Evolutionary conservation across 2,888 invertebrate species (phyloP).

Genomic region (Cerastoderma edule): DNA sequence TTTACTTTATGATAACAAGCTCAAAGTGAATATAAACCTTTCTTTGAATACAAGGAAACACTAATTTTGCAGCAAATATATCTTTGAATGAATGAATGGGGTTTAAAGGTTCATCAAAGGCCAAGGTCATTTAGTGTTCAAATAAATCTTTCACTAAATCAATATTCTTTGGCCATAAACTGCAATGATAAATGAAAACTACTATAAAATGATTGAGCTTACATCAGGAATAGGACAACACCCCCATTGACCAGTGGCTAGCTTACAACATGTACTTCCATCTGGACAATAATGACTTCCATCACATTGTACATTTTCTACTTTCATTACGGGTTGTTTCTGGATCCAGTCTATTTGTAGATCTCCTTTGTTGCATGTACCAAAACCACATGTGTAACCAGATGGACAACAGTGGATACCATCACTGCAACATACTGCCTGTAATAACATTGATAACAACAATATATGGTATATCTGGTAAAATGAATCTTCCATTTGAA

Average conservation of each 20-base stretch:
- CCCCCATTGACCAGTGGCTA: constrained; percentile 62
- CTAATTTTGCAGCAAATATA: too few species aligned
- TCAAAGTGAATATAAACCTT: too few species aligned
- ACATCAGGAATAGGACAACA: constrained; percentile 71
- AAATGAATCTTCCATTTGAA: too few species aligned
- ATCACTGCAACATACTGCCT: constrained; percentile 76
- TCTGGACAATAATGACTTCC: constrained; percentile 55
- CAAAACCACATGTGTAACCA: constrained; percentile 55
- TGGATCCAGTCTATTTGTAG: constrained; percentile 45
- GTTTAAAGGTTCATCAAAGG: too few species aligned
- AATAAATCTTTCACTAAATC: too few species aligned
- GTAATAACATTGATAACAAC: too few species aligned
- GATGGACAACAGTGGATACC: constrained; percentile 73
- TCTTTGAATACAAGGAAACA: too few species aligned
- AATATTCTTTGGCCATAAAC: too few species aligned
- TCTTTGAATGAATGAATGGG: too few species aligned
- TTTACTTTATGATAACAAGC: too few species aligned
- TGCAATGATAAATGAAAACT: neutral
- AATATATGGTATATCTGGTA: too few species aligned
- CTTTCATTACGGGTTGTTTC: constrained; percentile 36
- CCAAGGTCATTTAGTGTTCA: too few species aligned
- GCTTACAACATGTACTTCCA: constrained; percentile 71
- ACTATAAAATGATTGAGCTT: neutral
- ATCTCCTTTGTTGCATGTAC: constrained; percentile 44
- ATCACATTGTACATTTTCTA: constrained; percentile 48